Base-by-base conservation (phyloP, 1,140 invertebrate genomes). In the Lanistes nyassanus region DNA sequence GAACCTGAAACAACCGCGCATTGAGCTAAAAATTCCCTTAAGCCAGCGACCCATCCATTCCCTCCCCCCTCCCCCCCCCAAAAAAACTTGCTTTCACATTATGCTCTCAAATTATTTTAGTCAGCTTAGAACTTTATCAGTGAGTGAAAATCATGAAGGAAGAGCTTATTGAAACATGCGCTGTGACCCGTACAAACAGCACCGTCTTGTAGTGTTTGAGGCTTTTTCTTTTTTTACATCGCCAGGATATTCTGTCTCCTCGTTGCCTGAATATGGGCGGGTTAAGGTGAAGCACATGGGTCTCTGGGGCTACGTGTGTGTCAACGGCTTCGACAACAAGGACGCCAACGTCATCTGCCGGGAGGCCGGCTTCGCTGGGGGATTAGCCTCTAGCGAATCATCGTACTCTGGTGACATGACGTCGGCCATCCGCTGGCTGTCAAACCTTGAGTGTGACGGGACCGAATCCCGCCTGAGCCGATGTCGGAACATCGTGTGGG, bases 291-390 rank as follows among this genome's bases (percentile, higher is more conserved):
- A 68, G 1, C 79, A 83, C 74, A 62, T 84, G 39, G 81, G 79
- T 47, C 79, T 82, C 21, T 80, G 81, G 76, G 87, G 87, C 34
- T 76, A 76, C 60, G 80, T 88, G 16, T 86, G 86, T 74, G 62
- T 79, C 13, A 80, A 84, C 62, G 81, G 81, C 1, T 87, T 85
- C 65, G 82, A 84, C 66, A 76, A 82, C 67, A 81, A 76, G 2
- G 85, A 82, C 39, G 86, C 85, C n/a, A 79, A 56, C 6, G 86
- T 88, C 4, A 79, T 84, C 47, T 88, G 86, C 75, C 75, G 79
- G 66, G 76, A 84, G 67, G 77, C 76, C 21, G 79, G 79, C 11
- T 86, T 77, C 60, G 74, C 72, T 34, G 83, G 83, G 51, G 84
- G 84, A 0, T 81, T 80, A 42, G 78, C 82, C 19, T 84, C 82